Conservation (phyloP, 2,797 vertebrate species). For the Chiloscyllium punctatum region DNA sequence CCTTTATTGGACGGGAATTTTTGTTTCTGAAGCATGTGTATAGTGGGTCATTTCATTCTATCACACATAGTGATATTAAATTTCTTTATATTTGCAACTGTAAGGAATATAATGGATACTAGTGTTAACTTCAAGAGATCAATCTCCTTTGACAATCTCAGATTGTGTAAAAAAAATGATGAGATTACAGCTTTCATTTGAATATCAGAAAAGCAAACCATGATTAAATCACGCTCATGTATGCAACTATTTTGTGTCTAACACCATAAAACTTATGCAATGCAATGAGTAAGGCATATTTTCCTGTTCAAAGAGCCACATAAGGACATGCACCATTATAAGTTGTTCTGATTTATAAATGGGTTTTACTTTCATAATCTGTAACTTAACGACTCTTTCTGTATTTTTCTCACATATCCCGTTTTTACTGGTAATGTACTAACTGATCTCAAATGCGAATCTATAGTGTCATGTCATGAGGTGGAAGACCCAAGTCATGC, state of each 20-base stretch:
- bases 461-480: background rate
- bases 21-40: background rate
- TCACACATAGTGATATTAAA: background rate
- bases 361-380: background rate
- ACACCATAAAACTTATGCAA: background rate
- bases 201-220: background rate
- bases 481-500: background rate
- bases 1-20: background rate
- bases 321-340: background rate
- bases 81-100: background rate
- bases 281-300: background rate
- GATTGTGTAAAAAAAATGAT: background rate
- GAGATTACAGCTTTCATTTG: background rate
- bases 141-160: background rate
- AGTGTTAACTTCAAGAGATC: too few relatives aligned
- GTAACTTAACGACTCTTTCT: background rate
- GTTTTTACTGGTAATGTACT: background rate
- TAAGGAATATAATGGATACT: background rate
- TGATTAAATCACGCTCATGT: background rate
- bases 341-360: background rate
- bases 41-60: background rate
- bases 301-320: background rate
- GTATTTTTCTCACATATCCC: background rate
- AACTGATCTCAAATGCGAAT: background rate
- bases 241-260: background rate